Conservation (phyloP, 1,140 invertebrate genomes). For the Philopotamus ludificatus region DNA sequence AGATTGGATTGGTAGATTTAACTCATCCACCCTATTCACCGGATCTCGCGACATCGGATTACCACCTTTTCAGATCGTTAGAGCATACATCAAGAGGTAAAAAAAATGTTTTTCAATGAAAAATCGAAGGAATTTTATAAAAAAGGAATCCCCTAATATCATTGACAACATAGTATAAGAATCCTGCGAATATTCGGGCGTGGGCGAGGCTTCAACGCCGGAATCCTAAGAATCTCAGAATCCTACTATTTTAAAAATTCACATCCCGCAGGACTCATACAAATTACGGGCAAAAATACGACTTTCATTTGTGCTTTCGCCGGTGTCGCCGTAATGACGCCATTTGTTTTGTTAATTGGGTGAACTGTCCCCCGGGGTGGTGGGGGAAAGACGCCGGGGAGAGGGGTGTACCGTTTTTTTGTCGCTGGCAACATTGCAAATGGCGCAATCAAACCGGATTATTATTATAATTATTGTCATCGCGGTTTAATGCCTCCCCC, state of each 20-base stretch:
- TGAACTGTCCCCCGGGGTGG: constrained; percentile 3
- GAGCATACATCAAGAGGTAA: no score
- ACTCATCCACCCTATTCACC: no score
- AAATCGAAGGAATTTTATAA: no score
- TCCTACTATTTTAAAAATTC: constrained; percentile 13
- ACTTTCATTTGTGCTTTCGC: constrained; percentile 10
- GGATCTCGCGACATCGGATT: no score
- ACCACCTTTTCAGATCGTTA: no score
- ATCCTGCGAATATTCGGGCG: no score
- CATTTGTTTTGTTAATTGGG: constrained; percentile 29
- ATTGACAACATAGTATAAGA: no score
- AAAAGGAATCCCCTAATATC: no score
- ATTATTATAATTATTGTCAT: constrained; percentile 21
- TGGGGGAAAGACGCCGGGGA: neutral
- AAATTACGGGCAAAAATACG: constrained; percentile 22
- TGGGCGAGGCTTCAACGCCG: no score
- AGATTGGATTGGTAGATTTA: no score
- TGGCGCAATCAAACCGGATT: constrained; percentile 21
- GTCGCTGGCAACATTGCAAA: neutral
- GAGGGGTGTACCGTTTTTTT: neutral
- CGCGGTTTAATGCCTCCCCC: neutral
- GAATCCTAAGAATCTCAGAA: no score
- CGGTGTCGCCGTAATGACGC: constrained; percentile 13
- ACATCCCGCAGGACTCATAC: constrained; percentile 13
- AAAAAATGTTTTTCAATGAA: no score